Percentiles rank a stretch among this genome's conserved stretches.
Conservation (phyloP, 2,113 vertebrate genomes). For the Erpornis zantholeuca region DNA sequence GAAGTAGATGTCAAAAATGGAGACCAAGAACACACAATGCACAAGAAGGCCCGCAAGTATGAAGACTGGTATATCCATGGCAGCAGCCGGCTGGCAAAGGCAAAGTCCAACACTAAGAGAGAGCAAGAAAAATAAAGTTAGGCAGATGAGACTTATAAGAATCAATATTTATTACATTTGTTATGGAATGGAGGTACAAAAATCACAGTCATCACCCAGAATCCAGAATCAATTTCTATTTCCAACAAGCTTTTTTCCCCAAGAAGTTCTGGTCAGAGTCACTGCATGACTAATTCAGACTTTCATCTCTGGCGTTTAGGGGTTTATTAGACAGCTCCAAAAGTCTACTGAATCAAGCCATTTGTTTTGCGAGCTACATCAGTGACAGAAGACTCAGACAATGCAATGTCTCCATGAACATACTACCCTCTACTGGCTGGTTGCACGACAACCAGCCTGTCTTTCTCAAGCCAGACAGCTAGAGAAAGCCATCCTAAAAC, state of each 20-base stretch:
- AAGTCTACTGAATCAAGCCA: neutral
- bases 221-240: neutral
- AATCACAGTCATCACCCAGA: neutral
- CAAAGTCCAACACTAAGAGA: neutral
- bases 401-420: neutral
- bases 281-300: neutral
- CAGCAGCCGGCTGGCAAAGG: neutral
- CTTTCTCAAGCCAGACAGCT: neutral
- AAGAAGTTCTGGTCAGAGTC: neutral
- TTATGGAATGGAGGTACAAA: neutral
- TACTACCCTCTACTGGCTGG: neutral
- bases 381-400: neutral
- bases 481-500: neutral
- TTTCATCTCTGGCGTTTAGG: neutral
- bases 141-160: neutral
- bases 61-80: conserved; percentile 80
- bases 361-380: neutral
- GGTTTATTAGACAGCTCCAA: neutral
- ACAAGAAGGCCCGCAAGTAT: conserved; percentile 84
- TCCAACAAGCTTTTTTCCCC: neutral
- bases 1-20: conserved; percentile 99
- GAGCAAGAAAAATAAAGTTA: neutral
- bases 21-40: conserved; percentile 89
- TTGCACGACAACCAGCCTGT: too few species aligned
- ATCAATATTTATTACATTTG: neutral